A percentile compares a stretch with the other conserved stretches of the same genome.
Conservation (phyloP, 2,888 invertebrate species). For the Drosophila pegasa region DNA sequence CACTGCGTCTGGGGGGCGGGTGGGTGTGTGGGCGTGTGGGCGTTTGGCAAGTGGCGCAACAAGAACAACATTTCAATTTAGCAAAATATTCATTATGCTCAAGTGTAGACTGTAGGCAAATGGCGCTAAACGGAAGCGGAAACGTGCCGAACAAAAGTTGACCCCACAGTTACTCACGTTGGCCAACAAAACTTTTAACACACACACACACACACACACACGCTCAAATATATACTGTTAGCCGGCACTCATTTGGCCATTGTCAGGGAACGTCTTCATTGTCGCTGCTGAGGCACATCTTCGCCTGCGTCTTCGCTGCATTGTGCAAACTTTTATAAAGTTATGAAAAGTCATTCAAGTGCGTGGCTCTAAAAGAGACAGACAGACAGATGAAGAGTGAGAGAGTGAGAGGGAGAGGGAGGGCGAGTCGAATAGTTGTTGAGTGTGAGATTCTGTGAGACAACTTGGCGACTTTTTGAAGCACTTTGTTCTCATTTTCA, state of each 20-base stretch:
- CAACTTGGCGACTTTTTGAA: constrained; percentile 73
- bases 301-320: constrained; percentile 39
- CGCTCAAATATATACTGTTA: constrained; percentile 10
- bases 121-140: constrained; percentile 78
- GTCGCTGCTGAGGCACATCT: constrained; percentile 41
- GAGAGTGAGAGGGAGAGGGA: not conserved
- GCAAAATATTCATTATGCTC: constrained; percentile 78
- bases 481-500: constrained; percentile 76
- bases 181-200: constrained; percentile 8
- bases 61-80: constrained; percentile 77
- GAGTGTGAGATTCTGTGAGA: constrained; percentile 36
- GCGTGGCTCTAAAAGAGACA: constrained; percentile 55
- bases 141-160: constrained; percentile 69
- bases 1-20: not conserved
- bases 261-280: constrained; percentile 66
- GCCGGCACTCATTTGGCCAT: constrained; percentile 60
- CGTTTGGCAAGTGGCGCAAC: constrained; percentile 2
- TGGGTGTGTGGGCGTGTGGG: not conserved
- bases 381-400: not conserved
- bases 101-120: constrained; percentile 63
- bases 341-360: constrained; percentile 79
- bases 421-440: not conserved
- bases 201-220: constrained; percentile 6
- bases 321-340: constrained; percentile 75
- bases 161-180: constrained; percentile 26